Conservation (phyloP, 2,797 vertebrate genomes). For the Eupleurogrammus muticus region DNA sequence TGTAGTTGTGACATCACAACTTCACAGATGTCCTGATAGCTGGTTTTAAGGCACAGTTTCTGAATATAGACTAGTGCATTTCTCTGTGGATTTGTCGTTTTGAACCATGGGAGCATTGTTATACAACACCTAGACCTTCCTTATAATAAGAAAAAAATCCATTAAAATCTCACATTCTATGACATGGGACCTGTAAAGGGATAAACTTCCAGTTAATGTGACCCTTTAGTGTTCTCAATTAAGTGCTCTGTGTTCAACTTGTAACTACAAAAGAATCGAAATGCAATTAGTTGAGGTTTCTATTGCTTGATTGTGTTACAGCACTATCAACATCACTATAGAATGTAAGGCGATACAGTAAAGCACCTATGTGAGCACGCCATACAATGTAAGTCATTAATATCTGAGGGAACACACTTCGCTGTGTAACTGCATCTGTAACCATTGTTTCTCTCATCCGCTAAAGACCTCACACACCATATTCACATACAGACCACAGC, state of each 20-base stretch:
- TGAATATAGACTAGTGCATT: too few relatives aligned
- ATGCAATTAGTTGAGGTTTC: constrained; percentile 22
- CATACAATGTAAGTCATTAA: constrained; percentile 34
- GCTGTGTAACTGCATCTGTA: constrained; percentile 1
- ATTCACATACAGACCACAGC: constrained; percentile 22
- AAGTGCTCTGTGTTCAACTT: background rate
- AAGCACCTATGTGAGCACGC: constrained; percentile 12
- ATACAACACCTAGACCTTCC: too few relatives aligned
- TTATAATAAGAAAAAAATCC: too few relatives aligned
- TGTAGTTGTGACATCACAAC: too few relatives aligned
- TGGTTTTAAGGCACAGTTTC: too few relatives aligned
- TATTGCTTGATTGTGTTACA: constrained; percentile 40
- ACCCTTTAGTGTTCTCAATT: background rate
- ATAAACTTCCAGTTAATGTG: too few relatives aligned
- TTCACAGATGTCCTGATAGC: too few relatives aligned
- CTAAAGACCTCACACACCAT: background rate
- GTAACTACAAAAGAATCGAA: constrained; percentile 28
- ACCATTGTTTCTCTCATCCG: background rate
- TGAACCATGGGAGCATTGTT: too few relatives aligned
- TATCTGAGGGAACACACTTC: constrained; percentile 17
- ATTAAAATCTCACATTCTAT: too few relatives aligned
- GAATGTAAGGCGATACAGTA: constrained; percentile 37
- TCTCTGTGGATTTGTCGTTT: too few relatives aligned
- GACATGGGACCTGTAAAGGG: too few relatives aligned
- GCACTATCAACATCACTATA: background rate